phyloP scores from a whole-genome alignment of 2,888 invertebrate species.

The Acanthococcus lagerstroemiae region DNA sequence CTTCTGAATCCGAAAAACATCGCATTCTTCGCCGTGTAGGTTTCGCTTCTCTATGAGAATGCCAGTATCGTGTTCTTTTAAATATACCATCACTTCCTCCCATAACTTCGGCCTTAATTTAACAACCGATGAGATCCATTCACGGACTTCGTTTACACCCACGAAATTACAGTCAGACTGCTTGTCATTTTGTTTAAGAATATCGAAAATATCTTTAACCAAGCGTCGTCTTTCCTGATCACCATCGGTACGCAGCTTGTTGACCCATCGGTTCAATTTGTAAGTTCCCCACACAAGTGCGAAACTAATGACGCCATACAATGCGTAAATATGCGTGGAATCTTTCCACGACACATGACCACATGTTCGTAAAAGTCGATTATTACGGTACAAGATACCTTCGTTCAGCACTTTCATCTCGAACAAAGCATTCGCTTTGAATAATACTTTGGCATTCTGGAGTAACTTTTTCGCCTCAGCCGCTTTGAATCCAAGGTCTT shows the following conservation, averaged over 20 bases:
- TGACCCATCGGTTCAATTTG: neutral
- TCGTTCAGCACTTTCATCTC: conserved; percentile 1
- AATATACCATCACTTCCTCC: neutral
- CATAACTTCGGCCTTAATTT: neutral
- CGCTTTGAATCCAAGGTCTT: neutral
- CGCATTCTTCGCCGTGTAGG: neutral
- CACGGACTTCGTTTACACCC: neutral
- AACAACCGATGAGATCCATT: neutral
- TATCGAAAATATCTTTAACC: conserved; percentile 23
- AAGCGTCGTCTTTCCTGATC: conserved; percentile 49
- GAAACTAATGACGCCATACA: neutral
- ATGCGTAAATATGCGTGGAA: neutral
- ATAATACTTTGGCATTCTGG: conserved; percentile 1
- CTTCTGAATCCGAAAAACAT: neutral
- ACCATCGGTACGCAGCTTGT: neutral
- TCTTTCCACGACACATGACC: neutral
- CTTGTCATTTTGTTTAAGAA: conserved; percentile 14
- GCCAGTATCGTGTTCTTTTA: neutral
- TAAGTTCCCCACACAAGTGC: neutral
- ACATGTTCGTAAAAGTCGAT: neutral
- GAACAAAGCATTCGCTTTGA: neutral
- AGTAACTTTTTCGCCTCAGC: neutral
- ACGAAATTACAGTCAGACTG: neutral
- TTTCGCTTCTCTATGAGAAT: neutral
- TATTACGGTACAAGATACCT: neutral